These are phyloP conservation scores for Aspidiotus destructor DNA, from an alignment of 2,888 invertebrate species.

Conservation along the genomic window DNA sequence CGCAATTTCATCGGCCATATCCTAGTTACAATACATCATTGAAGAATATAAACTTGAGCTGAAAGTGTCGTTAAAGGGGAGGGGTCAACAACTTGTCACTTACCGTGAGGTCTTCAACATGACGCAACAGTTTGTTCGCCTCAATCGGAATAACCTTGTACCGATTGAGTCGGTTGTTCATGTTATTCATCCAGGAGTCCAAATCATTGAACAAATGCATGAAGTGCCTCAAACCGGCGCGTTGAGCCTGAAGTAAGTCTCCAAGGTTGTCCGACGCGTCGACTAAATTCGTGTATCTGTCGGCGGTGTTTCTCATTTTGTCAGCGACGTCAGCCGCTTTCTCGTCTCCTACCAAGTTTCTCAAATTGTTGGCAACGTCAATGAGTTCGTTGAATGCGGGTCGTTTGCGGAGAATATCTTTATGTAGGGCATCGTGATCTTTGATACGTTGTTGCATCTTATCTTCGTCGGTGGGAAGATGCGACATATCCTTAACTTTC, in stretches of 20 bases:
- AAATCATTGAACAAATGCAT: conserved; percentile 86
- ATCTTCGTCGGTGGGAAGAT: conserved; percentile 89
- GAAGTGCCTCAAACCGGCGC: conserved; percentile 78
- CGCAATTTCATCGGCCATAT: conserved; percentile 80
- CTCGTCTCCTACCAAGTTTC: conserved; percentile 83
- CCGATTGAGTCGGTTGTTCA: conserved; percentile 70
- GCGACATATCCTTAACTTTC: conserved; percentile 75
- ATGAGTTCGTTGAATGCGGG: conserved; percentile 80
- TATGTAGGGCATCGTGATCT: conserved; percentile 79
- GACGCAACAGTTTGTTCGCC: conserved; percentile 78
- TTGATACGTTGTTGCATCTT: conserved; percentile 82
- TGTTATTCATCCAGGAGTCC: conserved; percentile 85
- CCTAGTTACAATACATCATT: conserved; percentile 43
- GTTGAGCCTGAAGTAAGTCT: conserved; percentile 67
- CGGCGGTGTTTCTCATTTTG: conserved; percentile 73
- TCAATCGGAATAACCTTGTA: conserved; percentile 79
- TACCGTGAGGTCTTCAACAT: conserved; percentile 82
- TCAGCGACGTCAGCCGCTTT: conserved; percentile 77
- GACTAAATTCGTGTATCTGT: conserved; percentile 74
- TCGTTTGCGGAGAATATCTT: conserved; percentile 77
- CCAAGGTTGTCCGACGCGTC: conserved; percentile 76
- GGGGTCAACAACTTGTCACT: conserved; percentile 40
- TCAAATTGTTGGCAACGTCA: conserved; percentile 77
- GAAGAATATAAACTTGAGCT: not conserved
- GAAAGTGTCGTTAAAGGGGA: not conserved